Base-by-base conservation (phyloP, 2,888 invertebrate species). In the Bombylius discolor region DNA sequence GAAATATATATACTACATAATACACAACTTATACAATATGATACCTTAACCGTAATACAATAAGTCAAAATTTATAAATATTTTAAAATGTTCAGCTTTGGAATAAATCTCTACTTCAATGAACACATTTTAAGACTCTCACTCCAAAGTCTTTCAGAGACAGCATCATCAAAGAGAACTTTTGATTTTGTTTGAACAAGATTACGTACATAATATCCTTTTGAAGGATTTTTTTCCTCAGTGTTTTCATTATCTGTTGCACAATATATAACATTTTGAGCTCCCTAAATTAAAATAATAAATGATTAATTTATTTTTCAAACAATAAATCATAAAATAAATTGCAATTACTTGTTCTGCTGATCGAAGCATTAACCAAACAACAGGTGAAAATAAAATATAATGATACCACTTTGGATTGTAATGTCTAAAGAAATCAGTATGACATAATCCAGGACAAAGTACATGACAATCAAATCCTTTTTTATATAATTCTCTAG, bases 261-360 rank as follows among this genome's bases (percentile, higher is more conserved):
- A 68, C 89, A 88, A 70, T 84, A 84, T 12, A 91, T 73, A 32
- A 87, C 79, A 4, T 89, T 88, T 72, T 91, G 86, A 0, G 86
- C 81, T 48, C 90, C 91, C 87, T 90, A 73, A 47, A 77, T 76
- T 45, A 49, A 47, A 4, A 45, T 44, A 39, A 36, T 45, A 12
- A 34, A 13, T 31, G 5, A 23, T 49, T 47, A 42, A 11, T 5
- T 42, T 11, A 7, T 11, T 4, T 42, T 42, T 42, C 8, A 1
- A 42, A 11, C 4, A 42, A 42, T 42, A 42, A 42, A 9, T 6
- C 6, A 36, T 11, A 42, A 57, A 53, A 46, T 57, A 36, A 52
- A 58, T 51, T 55, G 23, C 42, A 68, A 70, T 75, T 70, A 85
- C 88, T 77, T 88, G 86, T 68, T 80, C 77, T 3, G 87, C 80